A percentile compares a stretch with the other conserved stretches of the same genome.
Conservation (phyloP, 2,113 vertebrate genomes). For the Limnothrissa miodon region DNA sequence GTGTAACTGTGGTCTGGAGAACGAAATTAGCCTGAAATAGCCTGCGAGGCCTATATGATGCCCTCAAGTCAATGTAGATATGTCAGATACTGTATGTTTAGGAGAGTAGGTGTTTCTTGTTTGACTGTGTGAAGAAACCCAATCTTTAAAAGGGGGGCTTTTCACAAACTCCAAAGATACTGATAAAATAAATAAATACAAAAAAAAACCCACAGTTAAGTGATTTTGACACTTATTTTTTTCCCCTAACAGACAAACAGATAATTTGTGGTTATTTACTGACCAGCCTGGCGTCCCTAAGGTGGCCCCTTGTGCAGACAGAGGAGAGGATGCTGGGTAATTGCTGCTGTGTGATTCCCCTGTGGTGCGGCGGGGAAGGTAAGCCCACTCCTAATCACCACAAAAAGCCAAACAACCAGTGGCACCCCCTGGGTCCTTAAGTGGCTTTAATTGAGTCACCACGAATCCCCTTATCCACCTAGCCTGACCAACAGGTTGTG, state of each 20-base stretch:
- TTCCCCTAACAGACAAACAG: neutral
- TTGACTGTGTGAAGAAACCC: neutral
- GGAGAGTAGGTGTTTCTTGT: neutral
- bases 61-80: neutral
- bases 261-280: neutral
- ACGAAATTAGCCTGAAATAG: neutral
- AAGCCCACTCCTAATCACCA: neutral
- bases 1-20: conserved; percentile 11
- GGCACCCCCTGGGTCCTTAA: conserved; percentile 9
- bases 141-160: neutral
- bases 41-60: neutral
- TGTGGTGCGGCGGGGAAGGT: neutral
- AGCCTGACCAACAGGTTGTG: conserved; percentile 9
- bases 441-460: conserved; percentile 15
- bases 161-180: neutral
- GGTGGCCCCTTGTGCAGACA: neutral
- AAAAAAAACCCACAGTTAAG: neutral
- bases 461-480: neutral
- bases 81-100: neutral
- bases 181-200: too few relatives aligned
- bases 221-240: conserved; percentile 1
- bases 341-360: conserved; percentile 6
- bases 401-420: conserved; percentile 1
- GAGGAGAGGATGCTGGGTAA: conserved; percentile 11
- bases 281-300: neutral